Evolutionary conservation across 2,888 invertebrate genomes (phyloP), one percentile per base, ranked within the genome.

Genomic region (Hypomecis atomaria): DNA sequence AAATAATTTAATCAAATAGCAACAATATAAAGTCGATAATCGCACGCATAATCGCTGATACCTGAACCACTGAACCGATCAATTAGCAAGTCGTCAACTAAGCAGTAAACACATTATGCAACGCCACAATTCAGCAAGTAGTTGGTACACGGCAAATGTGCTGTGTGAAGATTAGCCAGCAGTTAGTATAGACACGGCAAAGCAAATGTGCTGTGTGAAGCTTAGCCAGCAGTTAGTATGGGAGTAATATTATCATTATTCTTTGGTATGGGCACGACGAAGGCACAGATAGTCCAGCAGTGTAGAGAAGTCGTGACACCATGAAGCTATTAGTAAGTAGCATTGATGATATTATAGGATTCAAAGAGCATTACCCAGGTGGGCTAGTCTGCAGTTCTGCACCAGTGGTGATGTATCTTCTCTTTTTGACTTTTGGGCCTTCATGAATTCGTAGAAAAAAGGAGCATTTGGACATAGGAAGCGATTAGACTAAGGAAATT

Each of bases 81-180:
- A 75, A 77, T 76, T 69, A 75, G 66, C 63, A 61, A 64, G 69
- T 74, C 45, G 55, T 55, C 36, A 55, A 55, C 45, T 37, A 45
- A 13, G 8, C 54, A 72, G 68, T 66, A 71, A 76, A 67, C 68
- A 72, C 64, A 73, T 78, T 75, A 78, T 72, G 75, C 75, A 76
- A 80, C 64, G 71, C 57, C 66, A 64, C 45, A 55, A 45, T 34
- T 34, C 10, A 11, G 5, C 5, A 13, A 55, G 10, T 37, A 45
- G 55, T 50, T 50, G 7, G 38, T 50, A 36, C n/a, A n/a, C n/a
- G n/a, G 23, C 6, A 34, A 47, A 33, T 13, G 6, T 43, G 1
- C 11, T 11, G 9, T 10, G 6, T 13, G 37, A 38, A 57, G 57
- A 0, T 40, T 38, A 40, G 1, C n/a, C 23, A 47, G 8, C 33